Evolutionary conservation across 1,140 invertebrate genomes (phyloP), one percentile per base, ranked within the genome.

Genomic region (Brachionus rotundiformis): DNA sequence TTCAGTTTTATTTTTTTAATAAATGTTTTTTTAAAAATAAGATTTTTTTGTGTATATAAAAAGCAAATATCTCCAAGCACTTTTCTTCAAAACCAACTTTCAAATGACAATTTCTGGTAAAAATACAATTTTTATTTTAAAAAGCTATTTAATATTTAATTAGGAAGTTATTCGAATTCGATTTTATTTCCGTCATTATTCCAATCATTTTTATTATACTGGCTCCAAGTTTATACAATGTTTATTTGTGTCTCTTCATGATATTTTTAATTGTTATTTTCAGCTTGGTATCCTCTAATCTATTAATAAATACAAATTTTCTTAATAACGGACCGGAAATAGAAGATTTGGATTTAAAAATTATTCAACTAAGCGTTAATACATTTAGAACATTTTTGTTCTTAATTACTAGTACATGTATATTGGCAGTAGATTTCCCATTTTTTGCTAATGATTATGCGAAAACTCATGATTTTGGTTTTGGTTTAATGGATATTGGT

Each of bases 401-500:
- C 16, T 4, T 79, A 10, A 79, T 79, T 1, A 79, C 76, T 25
- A 79, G 76, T 39, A 16, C 27, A 19, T 54, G 47, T 31, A 79
- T 79, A 10, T 31, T 79, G 23, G 76, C 76, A 13, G 47, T 59
- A 39, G 76, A 79, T 59, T 79, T 79, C 13, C 16, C 31, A 7
- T 39, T 25, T 23, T 79, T 79, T 63, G 27, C 76, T 13, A 19
- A 11, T 19, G 33, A 54, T 16, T 41, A 79, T n/a, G 92, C 92
- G 0, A 98, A 98, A 88, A 95, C 94, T 8, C 92, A 94, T 86
- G 90, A 86, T 0, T 95, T 90, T 89, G 96, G 96, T 1, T 94
- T 92, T 84, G 92, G 94, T 85, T 86, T 96, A 16, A 98, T 98
- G 96, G 96, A 98, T 86, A 90, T 92, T 44, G 96, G 96, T 25